Percentiles rank a stretch among this genome's conserved stretches.
Evolutionary conservation across 2,113 vertebrate species (phyloP).

Genomic region (Oxyruncus cristatus): DNA sequence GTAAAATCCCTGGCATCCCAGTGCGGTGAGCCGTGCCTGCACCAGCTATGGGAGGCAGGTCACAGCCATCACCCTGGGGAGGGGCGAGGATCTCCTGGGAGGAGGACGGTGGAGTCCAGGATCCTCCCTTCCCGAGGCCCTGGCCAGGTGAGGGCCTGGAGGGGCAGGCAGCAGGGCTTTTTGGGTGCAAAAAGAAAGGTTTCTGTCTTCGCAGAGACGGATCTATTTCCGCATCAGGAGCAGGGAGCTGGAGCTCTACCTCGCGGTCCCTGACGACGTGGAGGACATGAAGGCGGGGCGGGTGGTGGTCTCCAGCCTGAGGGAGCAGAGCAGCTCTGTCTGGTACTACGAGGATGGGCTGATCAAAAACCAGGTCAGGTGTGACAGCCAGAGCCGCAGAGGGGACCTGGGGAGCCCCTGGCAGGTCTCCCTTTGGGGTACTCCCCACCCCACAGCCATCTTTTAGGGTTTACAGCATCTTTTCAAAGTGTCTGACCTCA

Average conservation of each 20-base stretch:
- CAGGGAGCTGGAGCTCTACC: constrained; percentile 74
- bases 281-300: constrained; percentile 91
- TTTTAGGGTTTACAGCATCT: background rate
- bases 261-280: constrained; percentile 81
- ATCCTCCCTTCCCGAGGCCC: background rate
- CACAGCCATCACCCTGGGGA: background rate
- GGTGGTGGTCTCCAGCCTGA: constrained; percentile 80
- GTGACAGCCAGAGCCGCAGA: fast-evolving
- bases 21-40: fast-evolving
- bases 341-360: constrained; percentile 94
- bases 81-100: background rate
- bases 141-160: fast-evolving
- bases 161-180: background rate
- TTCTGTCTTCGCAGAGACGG: constrained; percentile 76
- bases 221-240: constrained; percentile 85
- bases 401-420: fast-evolving
- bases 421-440: background rate
- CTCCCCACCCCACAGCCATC: background rate
- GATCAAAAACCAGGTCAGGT: constrained; percentile 88
- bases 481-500: background rate
- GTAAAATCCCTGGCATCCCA: background rate
- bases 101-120: background rate
- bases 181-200: background rate
- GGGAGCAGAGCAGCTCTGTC: constrained; percentile 78
- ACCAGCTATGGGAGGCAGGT: background rate